Percentiles rank a stretch among this genome's conserved stretches.
These are phyloP conservation scores for Pluvialis apricaria DNA, from an alignment of 2,113 vertebrate genomes.

Conservation along the genomic window DNA sequence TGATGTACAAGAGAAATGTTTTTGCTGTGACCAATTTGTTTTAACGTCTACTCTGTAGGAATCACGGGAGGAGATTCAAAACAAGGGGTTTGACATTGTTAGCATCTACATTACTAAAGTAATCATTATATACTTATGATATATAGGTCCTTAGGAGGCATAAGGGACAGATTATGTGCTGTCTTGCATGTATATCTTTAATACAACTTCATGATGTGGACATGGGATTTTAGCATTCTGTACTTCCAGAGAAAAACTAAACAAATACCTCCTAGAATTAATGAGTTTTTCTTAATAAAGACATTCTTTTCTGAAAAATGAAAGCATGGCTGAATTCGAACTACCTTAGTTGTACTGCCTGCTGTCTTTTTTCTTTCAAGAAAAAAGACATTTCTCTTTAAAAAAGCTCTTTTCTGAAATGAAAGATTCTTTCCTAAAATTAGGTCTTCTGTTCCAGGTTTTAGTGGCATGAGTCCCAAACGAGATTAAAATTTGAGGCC, in stretches of 20 bases:
- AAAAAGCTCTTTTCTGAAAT: background rate
- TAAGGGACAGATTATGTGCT: background rate
- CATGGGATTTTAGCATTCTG: background rate
- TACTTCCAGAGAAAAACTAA: background rate
- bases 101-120: background rate
- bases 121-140: background rate
- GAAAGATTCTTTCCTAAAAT: background rate
- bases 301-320: background rate
- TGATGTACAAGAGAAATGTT: conserved; percentile 20
- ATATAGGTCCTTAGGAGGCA: background rate
- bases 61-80: conserved; percentile 63
- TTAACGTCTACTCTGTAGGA: conserved; percentile 53
- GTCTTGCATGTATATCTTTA: background rate
- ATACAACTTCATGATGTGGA: background rate
- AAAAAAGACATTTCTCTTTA: background rate
- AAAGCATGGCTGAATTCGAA: background rate
- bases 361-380: background rate
- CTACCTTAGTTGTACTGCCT: background rate
- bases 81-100: conserved; percentile 29
- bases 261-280: background rate
- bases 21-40: conserved; percentile 64
- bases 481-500: background rate
- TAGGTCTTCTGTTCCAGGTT: background rate
- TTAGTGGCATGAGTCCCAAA: background rate
- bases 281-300: background rate